Evolutionary conservation across 1,140 invertebrate species (phyloP).

Genomic region (Contarinia nasturtii): DNA sequence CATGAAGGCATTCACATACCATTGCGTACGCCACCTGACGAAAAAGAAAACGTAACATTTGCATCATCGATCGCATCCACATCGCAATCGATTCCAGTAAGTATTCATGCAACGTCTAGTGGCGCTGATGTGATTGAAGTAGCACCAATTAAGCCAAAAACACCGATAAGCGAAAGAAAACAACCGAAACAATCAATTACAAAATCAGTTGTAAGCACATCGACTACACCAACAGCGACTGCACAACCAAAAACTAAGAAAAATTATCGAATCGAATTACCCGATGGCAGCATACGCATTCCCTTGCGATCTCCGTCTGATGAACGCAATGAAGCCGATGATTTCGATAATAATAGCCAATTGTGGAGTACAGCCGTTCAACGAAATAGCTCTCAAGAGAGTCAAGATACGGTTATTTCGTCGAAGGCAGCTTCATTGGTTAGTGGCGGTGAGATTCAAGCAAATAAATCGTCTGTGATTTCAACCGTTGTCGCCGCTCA

Average conservation of each 20-base stretch:
- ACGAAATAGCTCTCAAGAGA: constrained; percentile 17
- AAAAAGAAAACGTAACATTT: constrained; percentile 21
- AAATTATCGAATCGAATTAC: constrained; percentile 12
- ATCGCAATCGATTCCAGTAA: constrained; percentile 7
- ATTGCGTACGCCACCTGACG: constrained; percentile 42
- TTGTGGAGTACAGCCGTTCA: constrained; percentile 19
- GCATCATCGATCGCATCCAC: neutral
- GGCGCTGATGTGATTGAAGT: neutral
- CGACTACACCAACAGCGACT: neutral
- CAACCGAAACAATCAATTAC: constrained; percentile 10
- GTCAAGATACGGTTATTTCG: constrained; percentile 14
- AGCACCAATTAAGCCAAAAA: no score
- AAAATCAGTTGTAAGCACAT: neutral
- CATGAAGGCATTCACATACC: constrained; percentile 36
- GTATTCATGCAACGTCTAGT: neutral
- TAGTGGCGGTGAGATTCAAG: neutral
- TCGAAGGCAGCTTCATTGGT: neutral
- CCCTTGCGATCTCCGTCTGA: constrained; percentile 5
- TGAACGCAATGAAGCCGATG: constrained; percentile 6
- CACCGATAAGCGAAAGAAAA: constrained; percentile 8
- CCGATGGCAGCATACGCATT: constrained; percentile 18
- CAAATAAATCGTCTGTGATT: neutral
- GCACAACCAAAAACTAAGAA: constrained; percentile 4
- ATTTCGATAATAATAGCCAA: constrained; percentile 10
- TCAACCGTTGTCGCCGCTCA: constrained; percentile 9